Percentiles rank a stretch among this genome's conserved stretches.
These are phyloP conservation scores for Eolophus roseicapilla DNA, from an alignment of 2,113 vertebrate species.

Conservation along the genomic window DNA sequence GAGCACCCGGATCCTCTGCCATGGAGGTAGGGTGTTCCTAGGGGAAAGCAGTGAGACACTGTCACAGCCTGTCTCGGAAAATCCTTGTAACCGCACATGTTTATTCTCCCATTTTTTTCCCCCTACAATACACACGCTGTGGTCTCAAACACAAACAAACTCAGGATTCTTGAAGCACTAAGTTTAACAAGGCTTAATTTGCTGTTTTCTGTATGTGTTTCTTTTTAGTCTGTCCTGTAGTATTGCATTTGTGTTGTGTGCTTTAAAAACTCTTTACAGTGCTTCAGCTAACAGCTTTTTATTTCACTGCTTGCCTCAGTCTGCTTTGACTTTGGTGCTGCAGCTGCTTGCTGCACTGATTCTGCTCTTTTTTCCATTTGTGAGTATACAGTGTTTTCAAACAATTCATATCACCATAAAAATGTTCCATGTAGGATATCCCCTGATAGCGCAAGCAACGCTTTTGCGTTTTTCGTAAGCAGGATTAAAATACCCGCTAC, in stretches of 20 bases:
- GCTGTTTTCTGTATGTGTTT: not conserved
- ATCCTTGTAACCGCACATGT: rapidly evolving
- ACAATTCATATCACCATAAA: conserved; percentile 54
- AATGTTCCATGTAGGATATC: not conserved
- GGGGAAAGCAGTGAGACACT: rapidly evolving
- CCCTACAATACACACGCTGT: rapidly evolving
- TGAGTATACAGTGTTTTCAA: not conserved
- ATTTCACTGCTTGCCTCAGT: not conserved
- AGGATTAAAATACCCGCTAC: conserved; percentile 63
- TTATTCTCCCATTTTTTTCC: rapidly evolving
- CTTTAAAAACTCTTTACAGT: not conserved
- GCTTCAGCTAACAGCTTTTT: not conserved
- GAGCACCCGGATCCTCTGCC: not conserved
- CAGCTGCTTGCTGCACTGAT: not conserved
- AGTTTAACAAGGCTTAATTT: not conserved
- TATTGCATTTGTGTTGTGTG: not conserved
- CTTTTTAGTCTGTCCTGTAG: not conserved
- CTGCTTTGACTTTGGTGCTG: not conserved
- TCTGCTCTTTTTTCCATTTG: conserved; percentile 13
- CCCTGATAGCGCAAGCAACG: conserved; percentile 12
- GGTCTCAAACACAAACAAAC: not conserved
- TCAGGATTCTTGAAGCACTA: not conserved
- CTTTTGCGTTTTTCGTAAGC: conserved; percentile 69
- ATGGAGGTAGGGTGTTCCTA: not conserved
- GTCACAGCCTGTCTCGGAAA: rapidly evolving